A percentile compares a stretch with the other conserved stretches of the same genome.
phyloP scores from a whole-genome alignment of 2,113 vertebrate genomes.

The Actenoides hombroni region DNA sequence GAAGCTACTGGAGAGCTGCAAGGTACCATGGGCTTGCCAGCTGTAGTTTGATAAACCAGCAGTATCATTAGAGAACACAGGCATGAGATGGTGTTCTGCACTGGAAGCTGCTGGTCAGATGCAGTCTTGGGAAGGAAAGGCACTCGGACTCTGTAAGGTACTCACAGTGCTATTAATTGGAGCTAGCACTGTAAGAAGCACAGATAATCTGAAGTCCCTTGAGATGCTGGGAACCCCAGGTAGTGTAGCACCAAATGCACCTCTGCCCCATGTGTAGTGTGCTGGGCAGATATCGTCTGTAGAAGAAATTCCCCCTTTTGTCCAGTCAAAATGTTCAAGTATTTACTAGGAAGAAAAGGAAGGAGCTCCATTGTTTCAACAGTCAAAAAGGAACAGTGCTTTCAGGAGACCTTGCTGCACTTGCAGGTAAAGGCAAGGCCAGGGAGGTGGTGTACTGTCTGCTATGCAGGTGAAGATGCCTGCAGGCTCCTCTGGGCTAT shows the following conservation, averaged over 20 bases:
- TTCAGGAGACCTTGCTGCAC: background rate
- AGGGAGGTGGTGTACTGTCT: background rate
- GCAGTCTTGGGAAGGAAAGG: background rate
- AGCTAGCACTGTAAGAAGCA: background rate
- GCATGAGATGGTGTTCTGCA: background rate
- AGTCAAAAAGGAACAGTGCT: background rate
- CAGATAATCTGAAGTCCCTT: background rate
- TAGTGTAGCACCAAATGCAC: background rate
- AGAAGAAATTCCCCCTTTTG: background rate
- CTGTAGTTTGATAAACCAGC: background rate
- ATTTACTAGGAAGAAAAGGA: background rate
- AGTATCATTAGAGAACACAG: background rate
- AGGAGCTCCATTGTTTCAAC: accelerated
- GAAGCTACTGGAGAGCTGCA: background rate
- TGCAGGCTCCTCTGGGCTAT: background rate
- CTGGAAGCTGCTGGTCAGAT: background rate
- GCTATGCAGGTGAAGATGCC: background rate
- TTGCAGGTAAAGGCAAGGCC: background rate
- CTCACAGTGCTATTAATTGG: background rate
- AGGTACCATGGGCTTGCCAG: background rate
- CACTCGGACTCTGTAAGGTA: accelerated
- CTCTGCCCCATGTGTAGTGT: background rate
- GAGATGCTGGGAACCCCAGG: background rate
- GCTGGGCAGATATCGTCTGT: background rate
- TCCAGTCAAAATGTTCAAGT: background rate